Evolutionary conservation across 2,113 vertebrate genomes (phyloP), one percentile per base, ranked within the genome.

Genomic region (Nothobranchius kuhntae): DNA sequence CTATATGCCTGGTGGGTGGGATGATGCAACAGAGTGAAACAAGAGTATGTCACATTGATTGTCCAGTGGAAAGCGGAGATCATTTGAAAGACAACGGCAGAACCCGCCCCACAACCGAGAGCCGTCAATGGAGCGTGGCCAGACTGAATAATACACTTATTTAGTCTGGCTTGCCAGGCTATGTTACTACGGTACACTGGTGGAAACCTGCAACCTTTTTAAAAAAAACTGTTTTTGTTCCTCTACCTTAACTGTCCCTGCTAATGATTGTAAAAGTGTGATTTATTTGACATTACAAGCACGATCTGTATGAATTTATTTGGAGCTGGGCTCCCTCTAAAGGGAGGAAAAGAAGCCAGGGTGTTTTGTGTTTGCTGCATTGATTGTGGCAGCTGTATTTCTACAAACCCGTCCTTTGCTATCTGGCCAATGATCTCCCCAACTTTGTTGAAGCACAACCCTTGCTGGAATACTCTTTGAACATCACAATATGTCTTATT

Each of bases 381-480:
- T 30, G 0, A 38, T 62, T 73, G 44, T 14, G 26, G 48, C 46
- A 36, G 12, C 13, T 54, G 36, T 48, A 59, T 45, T 53, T 68
- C 53, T 35, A n/a, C n/a, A n/a, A 46, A 44, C n/a, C 24, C 42
- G 13, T 38, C n/a, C 45, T 14, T 14, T 35, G 14, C 52, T 14
- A 47, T 52, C 55, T 52, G 15, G n/a, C 44, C 40, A 1, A 44
- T 35, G 26, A 60, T 30, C 10, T 15, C 42, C 61, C 21, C 40
- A 30, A 60, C 21, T 61, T 15, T 57, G 21, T 55, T 2, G 42
- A 66, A 40, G 45, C 26, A 51, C 17, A 46, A 11, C 14, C 30
- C 24, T 38, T 12, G 6, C 13, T 45, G 24, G 26, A 74, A 35
- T 42, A 36, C 42, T 55, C 51, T 67, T 67, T 65, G 47, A 64